Conservation (phyloP, 1,140 invertebrate species). For the Heliothis subflexa region DNA sequence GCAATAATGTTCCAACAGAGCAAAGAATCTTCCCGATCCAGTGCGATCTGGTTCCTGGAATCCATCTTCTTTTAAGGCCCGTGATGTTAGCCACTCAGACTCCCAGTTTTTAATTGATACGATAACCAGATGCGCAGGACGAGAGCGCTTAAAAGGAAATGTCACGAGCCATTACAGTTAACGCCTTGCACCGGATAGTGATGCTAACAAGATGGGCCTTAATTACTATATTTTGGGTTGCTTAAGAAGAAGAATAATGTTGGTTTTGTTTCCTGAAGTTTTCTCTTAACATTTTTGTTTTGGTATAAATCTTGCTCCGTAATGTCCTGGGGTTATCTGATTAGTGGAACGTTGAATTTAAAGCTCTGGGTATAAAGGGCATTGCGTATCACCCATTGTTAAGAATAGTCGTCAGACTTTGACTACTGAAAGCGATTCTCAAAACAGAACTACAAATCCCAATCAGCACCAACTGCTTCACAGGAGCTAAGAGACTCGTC, state of each 20-base stretch:
- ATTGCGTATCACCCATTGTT: no score
- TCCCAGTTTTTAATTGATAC: constrained; percentile 21
- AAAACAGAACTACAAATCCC: no score
- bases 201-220: constrained; percentile 16
- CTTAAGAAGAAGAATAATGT: neutral
- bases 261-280: neutral
- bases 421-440: no score
- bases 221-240: constrained; percentile 6
- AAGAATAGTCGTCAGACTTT: no score
- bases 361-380: no score
- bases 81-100: neutral
- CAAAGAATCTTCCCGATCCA: no score
- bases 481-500: no score
- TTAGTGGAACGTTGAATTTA: no score
- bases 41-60: no score
- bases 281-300: neutral
- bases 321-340: neutral
- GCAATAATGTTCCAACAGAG: no score
- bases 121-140: constrained; percentile 20
- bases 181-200: constrained; percentile 4
- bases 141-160: constrained; percentile 36
- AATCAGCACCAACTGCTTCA: no score
- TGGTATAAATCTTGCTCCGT: neutral
- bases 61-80: neutral
- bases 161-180: constrained; percentile 26